Base-by-base conservation (phyloP, 1,140 invertebrate genomes). In the Drosophila neocordata region DNA sequence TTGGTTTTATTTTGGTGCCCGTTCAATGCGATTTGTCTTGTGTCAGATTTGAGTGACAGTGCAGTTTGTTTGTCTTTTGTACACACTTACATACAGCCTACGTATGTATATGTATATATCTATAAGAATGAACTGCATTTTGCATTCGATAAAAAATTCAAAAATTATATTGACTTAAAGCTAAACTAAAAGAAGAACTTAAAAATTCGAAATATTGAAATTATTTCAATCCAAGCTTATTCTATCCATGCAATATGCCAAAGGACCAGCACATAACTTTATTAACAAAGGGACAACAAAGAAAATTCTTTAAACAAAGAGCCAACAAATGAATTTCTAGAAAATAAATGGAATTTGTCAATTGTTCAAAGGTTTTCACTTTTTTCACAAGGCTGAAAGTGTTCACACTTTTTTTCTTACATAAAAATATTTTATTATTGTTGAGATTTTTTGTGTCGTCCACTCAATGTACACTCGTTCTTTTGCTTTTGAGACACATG, bases 21-120 rank as follows among this genome's bases (percentile, higher is more conserved):
- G 66, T 53, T 76, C 80, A 70, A 69, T 79, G 69, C 83, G 84
- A 88, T 88, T 88, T 88, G 83, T 88, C 83, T 88, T 71, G 64
- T 88, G 83, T 88, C 83, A 88, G 83, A 88, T 88, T 88, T 88
- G 83, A 88, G 57, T 88, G 83, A 88, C 83, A 88, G 79, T 71
- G 73, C 83, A 78, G 79, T 88, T 88, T 88, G 76, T 88, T 87
- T 88, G 73, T 78, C 85, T 63, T 72, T 65, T 75, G 63, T n/a
- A 65, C 27, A 27, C 27, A 38, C 15, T n/a, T n/a, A 18, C 55
- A 59, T 20, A 15, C 12, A 38, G 22, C 22, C 22, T 24, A 56
- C 24, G 65, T 11, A 22, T 34, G 20, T 35, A 52, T 34, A 24
- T 6, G 12, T 8, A n/a, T 11, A 20, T 37, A 38, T 34, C 35